These are phyloP conservation scores for Delichon dasypus DNA, from an alignment of 2,797 vertebrate genomes.

Conservation along the genomic window DNA sequence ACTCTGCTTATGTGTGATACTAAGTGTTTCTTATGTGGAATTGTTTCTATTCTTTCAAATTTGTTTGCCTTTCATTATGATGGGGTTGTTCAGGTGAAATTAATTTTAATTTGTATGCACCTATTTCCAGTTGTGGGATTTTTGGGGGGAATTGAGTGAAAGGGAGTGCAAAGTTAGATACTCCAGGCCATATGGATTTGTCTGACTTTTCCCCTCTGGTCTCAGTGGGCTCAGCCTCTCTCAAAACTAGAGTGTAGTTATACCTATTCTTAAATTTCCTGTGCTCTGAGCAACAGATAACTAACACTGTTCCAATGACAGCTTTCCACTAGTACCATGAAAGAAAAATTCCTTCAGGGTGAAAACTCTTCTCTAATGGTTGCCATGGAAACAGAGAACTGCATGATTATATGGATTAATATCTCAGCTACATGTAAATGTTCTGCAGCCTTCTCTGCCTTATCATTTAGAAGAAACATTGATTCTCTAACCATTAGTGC, in stretches of 20 bases:
- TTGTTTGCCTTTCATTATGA: neutral
- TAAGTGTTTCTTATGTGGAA: neutral
- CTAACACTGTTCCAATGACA: neutral
- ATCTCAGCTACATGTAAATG: neutral
- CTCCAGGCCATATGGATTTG: neutral
- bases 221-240: neutral
- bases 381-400: conserved; percentile 33
- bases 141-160: neutral
- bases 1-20: rapidly evolving
- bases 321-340: neutral
- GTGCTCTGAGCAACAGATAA: neutral
- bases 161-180: neutral
- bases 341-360: conserved; percentile 14
- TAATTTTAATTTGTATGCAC: neutral
- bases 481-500: neutral
- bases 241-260: neutral
- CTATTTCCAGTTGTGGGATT: neutral
- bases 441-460: neutral
- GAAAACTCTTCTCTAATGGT: conserved; percentile 19
- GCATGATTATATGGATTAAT: conserved; percentile 5
- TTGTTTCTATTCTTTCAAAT: neutral
- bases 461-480: neutral
- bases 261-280: neutral
- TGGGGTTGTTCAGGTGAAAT: neutral
- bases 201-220: neutral